A percentile compares a stretch with the other conserved stretches of the same genome.
phyloP scores from a whole-genome alignment of 2,113 vertebrate species.

The Pristiophorus japonicus region DNA sequence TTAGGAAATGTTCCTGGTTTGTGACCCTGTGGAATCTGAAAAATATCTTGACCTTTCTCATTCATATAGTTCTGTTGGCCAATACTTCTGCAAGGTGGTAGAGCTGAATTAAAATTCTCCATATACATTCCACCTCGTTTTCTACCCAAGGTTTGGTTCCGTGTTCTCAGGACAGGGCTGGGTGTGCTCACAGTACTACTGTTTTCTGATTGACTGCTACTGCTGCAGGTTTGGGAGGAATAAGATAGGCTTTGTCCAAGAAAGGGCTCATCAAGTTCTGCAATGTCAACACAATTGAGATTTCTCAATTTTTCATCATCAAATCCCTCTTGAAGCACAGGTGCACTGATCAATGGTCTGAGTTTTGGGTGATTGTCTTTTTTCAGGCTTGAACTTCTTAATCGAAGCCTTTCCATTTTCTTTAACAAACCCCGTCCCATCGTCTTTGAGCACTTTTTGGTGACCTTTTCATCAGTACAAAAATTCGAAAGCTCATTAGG shows the following conservation, averaged over 20 bases:
- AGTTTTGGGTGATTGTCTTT: conserved; percentile 43
- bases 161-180: conserved; percentile 45
- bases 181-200: conserved; percentile 64
- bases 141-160: conserved; percentile 37
- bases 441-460: conserved; percentile 57
- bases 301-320: conserved; percentile 56
- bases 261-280: conserved; percentile 49
- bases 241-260: conserved; percentile 50
- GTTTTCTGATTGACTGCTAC: conserved; percentile 61
- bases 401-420: conserved; percentile 75
- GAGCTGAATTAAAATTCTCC: conserved; percentile 42
- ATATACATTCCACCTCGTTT: conserved; percentile 39
- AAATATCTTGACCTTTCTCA: conserved; percentile 50
- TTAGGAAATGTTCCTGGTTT: conserved; percentile 80
- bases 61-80: conserved; percentile 49
- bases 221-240: conserved; percentile 50
- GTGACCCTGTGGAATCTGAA: conserved; percentile 69
- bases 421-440: conserved; percentile 64
- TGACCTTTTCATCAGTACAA: conserved; percentile 48
- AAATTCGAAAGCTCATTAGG: conserved; percentile 46
- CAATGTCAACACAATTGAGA: conserved; percentile 54
- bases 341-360: conserved; percentile 52
- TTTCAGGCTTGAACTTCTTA: conserved; percentile 52
- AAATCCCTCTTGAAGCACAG: conserved; percentile 58
- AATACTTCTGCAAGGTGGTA: background rate